Evolutionary conservation across 2,797 vertebrate genomes (phyloP), one percentile per base, ranked within the genome.

Genomic region (Silurus aristotelis): DNA sequence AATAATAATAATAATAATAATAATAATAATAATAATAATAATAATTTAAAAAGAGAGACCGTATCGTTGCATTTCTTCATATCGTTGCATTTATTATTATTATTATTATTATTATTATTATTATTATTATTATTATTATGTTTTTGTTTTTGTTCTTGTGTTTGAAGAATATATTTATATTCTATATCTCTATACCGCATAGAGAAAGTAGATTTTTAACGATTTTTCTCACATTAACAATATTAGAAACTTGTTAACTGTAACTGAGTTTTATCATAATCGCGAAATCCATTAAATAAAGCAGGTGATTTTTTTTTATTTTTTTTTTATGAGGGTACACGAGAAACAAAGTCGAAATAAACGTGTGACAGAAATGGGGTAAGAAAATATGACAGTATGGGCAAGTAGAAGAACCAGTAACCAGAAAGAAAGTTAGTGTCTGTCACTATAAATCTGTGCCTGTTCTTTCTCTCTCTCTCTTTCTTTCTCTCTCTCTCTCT

Each of bases 381-480:
- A 15, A 75, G n/a, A 27, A 58, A 77, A 31, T 20, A 56, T 38
- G 92, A 91, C 92, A 93, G 94, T 94, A 91, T 5, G 19, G 22
- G 31, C 89, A 93, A 89, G 89, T 93, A 93, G 90, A 83, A 80
- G 84, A 89, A 87, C 85, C 85, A 90, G 83, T 85, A 89, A 88
- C 86, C 87, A 89, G 83, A 90, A 89, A 86, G 89, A 93, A 91
- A 89, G 93, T 91, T 90, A 91, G 91, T 84, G 90, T 90, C 92
- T 91, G 92, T 92, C 92, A 93, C 92, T 90, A 92, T 94, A 93
- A 94, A 68, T 66, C n/a, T 75, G 58, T 55, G 79, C 55, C 70
- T 77, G 66, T 67, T 38, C 38, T 38, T 4, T 38, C 38, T 38
- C 38, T 38, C 38, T 38, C 38, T 38, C 38, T 38, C 38, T 38